These are phyloP conservation scores for Hydrozoanthus tunicans DNA, from an alignment of 64 coral and sea anemone genomes.

Conservation along the genomic window DNA sequence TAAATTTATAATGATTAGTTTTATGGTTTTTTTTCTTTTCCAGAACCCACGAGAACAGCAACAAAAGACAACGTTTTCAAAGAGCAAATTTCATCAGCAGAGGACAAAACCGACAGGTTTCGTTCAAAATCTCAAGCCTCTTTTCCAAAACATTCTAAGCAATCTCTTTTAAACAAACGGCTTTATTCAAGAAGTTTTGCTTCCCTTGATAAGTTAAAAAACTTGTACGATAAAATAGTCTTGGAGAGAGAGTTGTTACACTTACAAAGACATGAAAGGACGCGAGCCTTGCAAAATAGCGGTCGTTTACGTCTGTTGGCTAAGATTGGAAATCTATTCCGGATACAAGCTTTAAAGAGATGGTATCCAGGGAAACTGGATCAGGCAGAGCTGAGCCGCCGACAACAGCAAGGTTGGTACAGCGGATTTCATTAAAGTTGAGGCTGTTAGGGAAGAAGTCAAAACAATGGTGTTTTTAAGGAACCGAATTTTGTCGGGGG, in stretches of 20 bases:
- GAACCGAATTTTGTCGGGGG: too few species aligned
- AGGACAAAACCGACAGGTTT: neutral
- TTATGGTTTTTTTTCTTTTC: neutral
- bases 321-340: constrained; percentile 23
- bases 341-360: constrained; percentile 10
- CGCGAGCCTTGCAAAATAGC: neutral
- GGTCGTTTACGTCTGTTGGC: neutral
- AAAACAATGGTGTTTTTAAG: too few species aligned
- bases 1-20: neutral
- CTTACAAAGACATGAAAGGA: neutral
- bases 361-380: neutral
- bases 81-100: neutral
- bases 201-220: constrained; percentile 4
- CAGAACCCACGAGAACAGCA: neutral
- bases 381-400: neutral
- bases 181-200: constrained; percentile 41
- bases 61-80: neutral
- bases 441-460: too few species aligned
- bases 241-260: constrained; percentile 14
- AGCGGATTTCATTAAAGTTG: neutral
- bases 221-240: constrained; percentile 25
- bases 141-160: neutral
- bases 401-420: constrained; percentile 36
- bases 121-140: neutral
- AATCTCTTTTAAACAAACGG: neutral